Evolutionary conservation across 2,888 invertebrate species (phyloP).

Genomic region (Pyrocoelia pectoralis): DNA sequence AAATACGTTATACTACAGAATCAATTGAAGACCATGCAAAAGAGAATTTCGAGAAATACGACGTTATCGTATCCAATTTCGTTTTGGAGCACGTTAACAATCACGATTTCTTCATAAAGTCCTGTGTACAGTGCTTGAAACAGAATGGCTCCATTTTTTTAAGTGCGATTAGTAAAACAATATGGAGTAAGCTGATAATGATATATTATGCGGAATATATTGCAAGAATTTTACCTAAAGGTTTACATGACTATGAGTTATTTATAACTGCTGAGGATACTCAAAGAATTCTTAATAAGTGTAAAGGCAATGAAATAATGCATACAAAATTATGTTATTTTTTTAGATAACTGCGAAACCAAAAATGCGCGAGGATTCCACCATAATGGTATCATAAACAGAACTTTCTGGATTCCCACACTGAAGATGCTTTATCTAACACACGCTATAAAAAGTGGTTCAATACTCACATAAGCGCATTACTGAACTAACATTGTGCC

Average conservation of each 20-base stretch:
- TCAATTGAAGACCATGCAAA: conserved; percentile 65
- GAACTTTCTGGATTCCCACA: too few species aligned
- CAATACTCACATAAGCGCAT: too few species aligned
- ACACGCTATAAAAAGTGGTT: too few species aligned
- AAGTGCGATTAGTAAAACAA: conserved; percentile 71
- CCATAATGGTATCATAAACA: too few species aligned
- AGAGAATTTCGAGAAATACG: conserved; percentile 66
- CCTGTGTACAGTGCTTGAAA: conserved; percentile 66
- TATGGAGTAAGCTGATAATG: conserved; percentile 70
- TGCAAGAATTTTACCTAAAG: conserved; percentile 76
- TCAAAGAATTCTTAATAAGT: background rate
- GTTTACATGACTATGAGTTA: conserved; percentile 79
- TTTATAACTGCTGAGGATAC: background rate
- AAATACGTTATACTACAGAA: conserved; percentile 61
- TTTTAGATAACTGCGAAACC: too few species aligned
- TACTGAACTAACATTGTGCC: too few species aligned
- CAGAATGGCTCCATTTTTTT: conserved; percentile 75
- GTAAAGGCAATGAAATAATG: too few species aligned
- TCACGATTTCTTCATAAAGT: conserved; percentile 72
- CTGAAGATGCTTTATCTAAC: too few species aligned
- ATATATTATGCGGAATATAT: conserved; percentile 83
- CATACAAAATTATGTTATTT: too few species aligned
- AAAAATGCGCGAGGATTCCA: too few species aligned
- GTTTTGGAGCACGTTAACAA: conserved; percentile 88
- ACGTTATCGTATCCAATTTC: conserved; percentile 88